Conservation (phyloP, 1,140 invertebrate genomes). For the Apis laboriosa region DNA sequence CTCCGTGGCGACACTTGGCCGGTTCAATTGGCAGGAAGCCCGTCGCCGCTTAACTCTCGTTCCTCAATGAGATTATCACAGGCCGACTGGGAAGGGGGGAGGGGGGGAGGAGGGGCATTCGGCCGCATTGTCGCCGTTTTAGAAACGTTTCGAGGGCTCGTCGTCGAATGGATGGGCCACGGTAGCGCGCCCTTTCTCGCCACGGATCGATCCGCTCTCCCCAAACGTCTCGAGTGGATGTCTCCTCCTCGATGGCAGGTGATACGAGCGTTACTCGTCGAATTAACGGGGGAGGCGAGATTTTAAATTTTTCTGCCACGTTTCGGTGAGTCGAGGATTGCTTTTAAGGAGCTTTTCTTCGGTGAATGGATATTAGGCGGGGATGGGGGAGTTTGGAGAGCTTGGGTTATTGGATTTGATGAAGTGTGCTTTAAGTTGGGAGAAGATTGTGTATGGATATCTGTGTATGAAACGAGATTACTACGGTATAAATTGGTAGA, state of each 20-base stretch:
- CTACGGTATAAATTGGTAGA: too few species aligned
- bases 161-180: constrained; percentile 21
- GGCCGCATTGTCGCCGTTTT: constrained; percentile 47
- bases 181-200: constrained; percentile 12
- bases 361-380: background rate
- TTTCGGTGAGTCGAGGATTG: background rate
- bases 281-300: background rate
- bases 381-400: background rate
- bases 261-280: background rate
- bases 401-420: background rate
- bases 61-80: constrained; percentile 74
- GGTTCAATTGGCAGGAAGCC: constrained; percentile 77
- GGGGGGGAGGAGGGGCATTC: constrained; percentile 21
- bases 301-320: too few species aligned
- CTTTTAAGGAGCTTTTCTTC: background rate
- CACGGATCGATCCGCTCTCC: constrained; percentile 18
- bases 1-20: constrained; percentile 66
- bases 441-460: background rate
- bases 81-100: constrained; percentile 18
- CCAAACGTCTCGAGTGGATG: constrained; percentile 39
- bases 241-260: background rate
- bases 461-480: background rate
- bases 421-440: background rate
- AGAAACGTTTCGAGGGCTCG: constrained; percentile 8
- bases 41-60: constrained; percentile 70